Percentiles rank a stretch among this genome's conserved stretches.
These are phyloP conservation scores for Erithacus rubecula DNA, from an alignment of 2,797 vertebrate genomes.

Conservation along the genomic window DNA sequence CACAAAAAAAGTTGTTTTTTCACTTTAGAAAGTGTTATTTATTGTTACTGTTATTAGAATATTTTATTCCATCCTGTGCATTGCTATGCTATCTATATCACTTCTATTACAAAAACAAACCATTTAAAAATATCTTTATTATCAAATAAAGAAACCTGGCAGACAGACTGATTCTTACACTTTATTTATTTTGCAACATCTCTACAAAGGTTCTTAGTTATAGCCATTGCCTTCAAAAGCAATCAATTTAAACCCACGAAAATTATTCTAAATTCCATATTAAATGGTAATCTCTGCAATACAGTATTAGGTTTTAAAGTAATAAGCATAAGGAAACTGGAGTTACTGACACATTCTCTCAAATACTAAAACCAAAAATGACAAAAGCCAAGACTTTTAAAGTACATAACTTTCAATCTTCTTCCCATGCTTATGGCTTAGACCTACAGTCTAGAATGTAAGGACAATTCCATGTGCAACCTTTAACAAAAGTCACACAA, in stretches of 20 bases:
- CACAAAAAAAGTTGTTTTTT: not conserved
- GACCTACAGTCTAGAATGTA: not conserved
- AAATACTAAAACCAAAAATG: not conserved
- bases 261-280: not conserved
- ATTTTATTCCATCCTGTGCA: not conserved
- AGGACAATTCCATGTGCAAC: not conserved
- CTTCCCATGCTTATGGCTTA: not conserved
- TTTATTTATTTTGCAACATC: not conserved
- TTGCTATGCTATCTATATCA: not conserved
- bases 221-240: not conserved
- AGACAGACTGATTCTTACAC: not conserved
- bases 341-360: not conserved
- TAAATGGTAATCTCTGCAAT: not conserved
- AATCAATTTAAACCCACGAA: not conserved
- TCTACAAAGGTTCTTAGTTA: not conserved
- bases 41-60: not conserved
- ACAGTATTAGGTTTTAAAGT: not conserved
- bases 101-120: not conserved
- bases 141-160: not conserved
- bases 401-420: not conserved
- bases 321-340: not conserved
- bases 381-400: accelerated
- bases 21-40: not conserved
- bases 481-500: not conserved
- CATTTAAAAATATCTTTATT: not conserved